Evolutionary conservation across 1,140 invertebrate genomes (phyloP).

Genomic region (Euborellia annulipes): DNA sequence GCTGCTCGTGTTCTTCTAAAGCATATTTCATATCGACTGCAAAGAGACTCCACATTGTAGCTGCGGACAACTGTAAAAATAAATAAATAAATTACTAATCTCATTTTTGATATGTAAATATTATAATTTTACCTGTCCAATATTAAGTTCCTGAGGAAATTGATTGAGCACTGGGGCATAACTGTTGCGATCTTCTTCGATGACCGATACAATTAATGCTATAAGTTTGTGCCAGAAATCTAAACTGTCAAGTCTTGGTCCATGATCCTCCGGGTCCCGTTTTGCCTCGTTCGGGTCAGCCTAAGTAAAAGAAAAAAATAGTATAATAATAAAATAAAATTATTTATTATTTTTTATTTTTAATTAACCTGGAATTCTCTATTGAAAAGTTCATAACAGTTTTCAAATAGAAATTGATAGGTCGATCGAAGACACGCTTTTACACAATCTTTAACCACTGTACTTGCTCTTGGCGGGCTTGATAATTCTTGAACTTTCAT

Average conservation of each 20-base stretch:
- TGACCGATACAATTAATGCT: slow-evolving; percentile 92
- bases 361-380: slow-evolving; percentile 68
- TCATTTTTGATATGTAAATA: too few species aligned
- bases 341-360: background rate
- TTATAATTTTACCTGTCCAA: slow-evolving; percentile 50
- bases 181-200: slow-evolving; percentile 96
- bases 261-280: slow-evolving; percentile 72
- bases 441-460: slow-evolving; percentile 97
- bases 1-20: slow-evolving; percentile 93
- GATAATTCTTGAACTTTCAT: slow-evolving; percentile 99
- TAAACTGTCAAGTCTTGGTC: slow-evolving; percentile 75
- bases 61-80: slow-evolving; percentile 69
- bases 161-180: slow-evolving; percentile 98
- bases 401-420: slow-evolving; percentile 96
- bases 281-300: slow-evolving; percentile 78
- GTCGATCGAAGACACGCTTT: slow-evolving; percentile 95
- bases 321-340: background rate
- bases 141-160: slow-evolving; percentile 83
- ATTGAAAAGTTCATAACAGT: slow-evolving; percentile 90
- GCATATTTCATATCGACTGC: slow-evolving; percentile 97
- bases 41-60: slow-evolving; percentile 94
- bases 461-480: slow-evolving; percentile 90
- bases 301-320: slow-evolving; percentile 23
- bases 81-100: slow-evolving; percentile 10
- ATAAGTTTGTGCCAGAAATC: slow-evolving; percentile 99